Conservation (phyloP, 2,888 invertebrate genomes). For the Himalopsyche japonica region DNA sequence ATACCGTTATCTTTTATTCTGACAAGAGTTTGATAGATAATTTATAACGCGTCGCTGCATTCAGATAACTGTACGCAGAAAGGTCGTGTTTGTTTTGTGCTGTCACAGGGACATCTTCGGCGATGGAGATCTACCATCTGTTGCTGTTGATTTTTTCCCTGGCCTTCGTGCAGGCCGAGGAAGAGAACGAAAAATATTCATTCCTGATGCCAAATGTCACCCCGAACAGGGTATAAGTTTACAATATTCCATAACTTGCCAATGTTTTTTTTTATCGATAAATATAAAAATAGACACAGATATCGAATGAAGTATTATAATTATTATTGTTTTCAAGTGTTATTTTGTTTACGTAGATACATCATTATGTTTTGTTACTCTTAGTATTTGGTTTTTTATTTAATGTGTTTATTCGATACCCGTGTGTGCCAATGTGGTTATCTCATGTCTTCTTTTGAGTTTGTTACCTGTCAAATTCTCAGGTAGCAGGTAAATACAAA, state of each 20-base stretch:
- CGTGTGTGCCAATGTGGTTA: background rate
- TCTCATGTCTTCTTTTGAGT: background rate
- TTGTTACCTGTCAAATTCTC: background rate
- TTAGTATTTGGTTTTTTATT: too few relatives aligned
- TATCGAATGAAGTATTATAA: background rate
- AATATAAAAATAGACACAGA: conserved; percentile 39
- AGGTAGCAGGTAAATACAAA: background rate
- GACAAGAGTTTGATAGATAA: background rate
- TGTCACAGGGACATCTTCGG: conserved; percentile 41
- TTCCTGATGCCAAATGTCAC: conserved; percentile 83
- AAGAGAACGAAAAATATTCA: conserved; percentile 62
- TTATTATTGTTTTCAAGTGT: background rate
- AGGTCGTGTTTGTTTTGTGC: conserved; percentile 5
- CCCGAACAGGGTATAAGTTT: conserved; percentile 70
- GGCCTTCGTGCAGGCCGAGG: conserved; percentile 44
- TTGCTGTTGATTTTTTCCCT: conserved; percentile 44
- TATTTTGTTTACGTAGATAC: background rate
- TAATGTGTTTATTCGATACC: background rate
- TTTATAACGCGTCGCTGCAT: background rate
- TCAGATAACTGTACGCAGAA: conserved; percentile 26
- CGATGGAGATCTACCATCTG: conserved; percentile 48
- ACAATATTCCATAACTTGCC: background rate
- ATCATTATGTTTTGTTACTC: too few relatives aligned
- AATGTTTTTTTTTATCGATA: background rate
- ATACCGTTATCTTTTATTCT: background rate